These are phyloP conservation scores for Spea multiplicata DNA, from an alignment of 2,113 vertebrate species.

Conservation along the genomic window DNA sequence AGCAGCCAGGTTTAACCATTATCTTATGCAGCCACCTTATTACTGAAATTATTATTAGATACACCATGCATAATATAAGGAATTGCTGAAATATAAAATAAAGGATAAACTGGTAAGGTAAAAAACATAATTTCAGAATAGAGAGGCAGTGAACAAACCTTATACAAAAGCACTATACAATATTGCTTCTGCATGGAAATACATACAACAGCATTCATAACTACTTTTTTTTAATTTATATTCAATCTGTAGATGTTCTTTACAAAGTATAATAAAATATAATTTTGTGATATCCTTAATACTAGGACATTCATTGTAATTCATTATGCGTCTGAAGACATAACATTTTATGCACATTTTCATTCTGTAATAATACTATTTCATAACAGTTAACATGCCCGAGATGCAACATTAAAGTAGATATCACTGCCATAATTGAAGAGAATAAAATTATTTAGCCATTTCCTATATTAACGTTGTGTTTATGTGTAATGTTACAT, in stretches of 20 bases:
- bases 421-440: slow-evolving; percentile 33
- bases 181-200: neutral
- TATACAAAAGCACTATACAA: too few species aligned
- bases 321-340: slow-evolving; percentile 1
- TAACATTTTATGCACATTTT: slow-evolving; percentile 24
- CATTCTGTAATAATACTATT: slow-evolving; percentile 12
- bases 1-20: too few species aligned
- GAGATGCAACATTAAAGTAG: slow-evolving; percentile 20
- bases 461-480: slow-evolving; percentile 16
- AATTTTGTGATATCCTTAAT: slow-evolving; percentile 12
- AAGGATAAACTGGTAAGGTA: too few species aligned
- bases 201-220: neutral
- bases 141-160: too few species aligned
- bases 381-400: slow-evolving; percentile 21
- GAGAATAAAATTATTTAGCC: slow-evolving; percentile 4
- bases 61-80: too few species aligned
- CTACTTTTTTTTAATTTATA: neutral
- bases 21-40: too few species aligned
- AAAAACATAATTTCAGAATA: too few species aligned
- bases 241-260: neutral
- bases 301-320: neutral
- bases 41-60: too few species aligned
- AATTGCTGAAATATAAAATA: too few species aligned
- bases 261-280: neutral
- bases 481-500: slow-evolving; percentile 17